Evolutionary conservation across 2,888 invertebrate species (phyloP).

Genomic region (Papilio elwesi): DNA sequence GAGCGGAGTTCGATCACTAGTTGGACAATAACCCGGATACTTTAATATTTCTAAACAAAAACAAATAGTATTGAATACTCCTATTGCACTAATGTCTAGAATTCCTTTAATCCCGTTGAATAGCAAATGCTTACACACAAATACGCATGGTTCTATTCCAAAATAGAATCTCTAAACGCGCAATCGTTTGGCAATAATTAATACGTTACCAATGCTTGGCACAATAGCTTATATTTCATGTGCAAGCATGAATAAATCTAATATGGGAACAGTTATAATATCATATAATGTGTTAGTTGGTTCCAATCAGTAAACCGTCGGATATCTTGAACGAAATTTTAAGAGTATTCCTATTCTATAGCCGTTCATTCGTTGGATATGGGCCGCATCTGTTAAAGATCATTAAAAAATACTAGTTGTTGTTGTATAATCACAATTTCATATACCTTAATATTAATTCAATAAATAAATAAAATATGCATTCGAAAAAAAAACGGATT

Average conservation of each 20-base stretch:
- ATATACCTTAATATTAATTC: no score
- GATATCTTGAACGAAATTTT: no score
- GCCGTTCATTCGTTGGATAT: no score
- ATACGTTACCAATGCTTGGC: neutral
- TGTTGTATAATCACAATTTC: no score
- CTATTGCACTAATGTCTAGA: neutral
- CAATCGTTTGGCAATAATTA: slow-evolving; percentile 24
- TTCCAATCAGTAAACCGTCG: neutral
- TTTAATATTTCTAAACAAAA: no score
- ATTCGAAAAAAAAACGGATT: no score
- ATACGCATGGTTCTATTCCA: slow-evolving; percentile 5
- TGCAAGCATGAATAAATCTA: slow-evolving; percentile 11
- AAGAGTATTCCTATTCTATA: no score
- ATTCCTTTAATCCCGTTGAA: neutral
- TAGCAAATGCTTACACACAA: neutral
- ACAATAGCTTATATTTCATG: slow-evolving; percentile 24
- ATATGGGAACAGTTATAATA: neutral
- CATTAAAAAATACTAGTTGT: no score
- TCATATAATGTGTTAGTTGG: neutral
- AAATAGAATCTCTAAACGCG: slow-evolving; percentile 23
- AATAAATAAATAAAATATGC: neutral
- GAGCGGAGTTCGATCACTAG: no score
- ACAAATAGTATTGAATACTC: no score
- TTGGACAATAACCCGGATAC: no score
- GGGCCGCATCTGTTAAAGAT: no score